Base-by-base conservation (phyloP, 64 coral and sea anemone species). In the Pachyseris speciosa region DNA sequence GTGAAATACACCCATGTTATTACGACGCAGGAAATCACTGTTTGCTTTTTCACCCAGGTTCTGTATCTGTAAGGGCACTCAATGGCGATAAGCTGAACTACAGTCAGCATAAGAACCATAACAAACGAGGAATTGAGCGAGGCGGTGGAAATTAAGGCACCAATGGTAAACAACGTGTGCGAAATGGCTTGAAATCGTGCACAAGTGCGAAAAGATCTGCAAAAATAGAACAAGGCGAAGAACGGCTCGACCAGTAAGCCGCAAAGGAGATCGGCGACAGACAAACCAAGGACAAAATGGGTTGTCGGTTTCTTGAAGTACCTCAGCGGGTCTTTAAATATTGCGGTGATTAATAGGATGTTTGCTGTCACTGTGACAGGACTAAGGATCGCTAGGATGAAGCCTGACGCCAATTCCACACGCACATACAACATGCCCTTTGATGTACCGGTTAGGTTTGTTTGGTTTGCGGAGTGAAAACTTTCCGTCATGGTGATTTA, bases 51-150 rank as follows among this genome's bases (percentile, higher is more conserved):
- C 0, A 97, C 44, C 33, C 88, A 83, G 0, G 19, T 51, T 83
- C 86, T 97, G 69, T 90, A 97, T 64, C 60, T 69, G 53, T 93
- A 83, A 12, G 95, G 95, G 44, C 59, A 87, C 0, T 64, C 72
- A 9, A 97, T 89, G 10, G 95, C 95, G 43, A 97, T 86, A 26
- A 94, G 84, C 72, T 97, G 95, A 2, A 80, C 88, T n/a, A 78
- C 27, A 27, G 95, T 93, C 55, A 97, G 68, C 17, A 87, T 81
- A 11, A 97, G 78, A 0, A 97, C 85, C 47, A 94, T 84, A 1
- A 97, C 48, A 39, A 80, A 97, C 1, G 95, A 97, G 5, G 81
- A 78, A 57, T 87, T 93, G 37, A 97, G 88, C 9, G 72, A 91
- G 0, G 89, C 89, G 17, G 90, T 97, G 3, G 95, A 97, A 10